phyloP scores from a whole-genome alignment of 2,797 vertebrate species.

The Aldrovandia affinis region DNA sequence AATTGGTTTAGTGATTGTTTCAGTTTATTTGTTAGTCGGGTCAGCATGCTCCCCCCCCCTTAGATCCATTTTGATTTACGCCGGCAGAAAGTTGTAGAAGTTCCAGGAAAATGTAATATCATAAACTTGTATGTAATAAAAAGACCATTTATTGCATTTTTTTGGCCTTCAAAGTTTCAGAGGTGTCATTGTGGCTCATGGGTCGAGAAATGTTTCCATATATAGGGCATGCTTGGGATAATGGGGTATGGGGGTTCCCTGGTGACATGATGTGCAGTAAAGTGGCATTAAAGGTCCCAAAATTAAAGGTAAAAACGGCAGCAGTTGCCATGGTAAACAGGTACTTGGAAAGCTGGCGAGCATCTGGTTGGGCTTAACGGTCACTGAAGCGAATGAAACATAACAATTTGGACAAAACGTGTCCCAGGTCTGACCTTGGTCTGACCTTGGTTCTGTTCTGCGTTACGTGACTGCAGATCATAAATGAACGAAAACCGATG shows the following conservation, averaged over 20 bases:
- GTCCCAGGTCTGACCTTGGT: constrained; percentile 7
- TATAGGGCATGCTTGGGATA: constrained; percentile 32
- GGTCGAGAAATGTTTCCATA: constrained; percentile 33
- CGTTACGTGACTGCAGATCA: not conserved
- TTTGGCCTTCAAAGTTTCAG: constrained; percentile 31
- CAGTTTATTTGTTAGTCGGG: constrained; percentile 9
- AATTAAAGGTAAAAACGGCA: constrained; percentile 58
- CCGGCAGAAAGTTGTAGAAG: constrained; percentile 31
- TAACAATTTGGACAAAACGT: not conserved
- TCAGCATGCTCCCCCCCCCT: not conserved
- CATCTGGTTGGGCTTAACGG: constrained; percentile 11
- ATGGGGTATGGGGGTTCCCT: constrained; percentile 39
- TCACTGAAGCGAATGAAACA: not conserved
- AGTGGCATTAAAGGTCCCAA: constrained; percentile 49
- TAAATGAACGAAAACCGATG: not conserved
- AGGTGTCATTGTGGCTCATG: constrained; percentile 43
- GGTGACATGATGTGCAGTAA: constrained; percentile 40
- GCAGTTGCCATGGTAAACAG: constrained; percentile 53
- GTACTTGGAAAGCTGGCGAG: constrained; percentile 42
- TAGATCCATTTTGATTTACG: constrained; percentile 13
- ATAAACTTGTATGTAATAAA: constrained; percentile 36
- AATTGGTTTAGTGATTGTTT: constrained; percentile 15
- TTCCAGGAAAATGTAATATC: constrained; percentile 51
- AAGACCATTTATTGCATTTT: constrained; percentile 22
- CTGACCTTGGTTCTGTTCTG: not conserved